A percentile compares a stretch with the other conserved stretches of the same genome.
Evolutionary conservation across 2,113 vertebrate genomes (phyloP).

Genomic region (Eurystomus gularis): DNA sequence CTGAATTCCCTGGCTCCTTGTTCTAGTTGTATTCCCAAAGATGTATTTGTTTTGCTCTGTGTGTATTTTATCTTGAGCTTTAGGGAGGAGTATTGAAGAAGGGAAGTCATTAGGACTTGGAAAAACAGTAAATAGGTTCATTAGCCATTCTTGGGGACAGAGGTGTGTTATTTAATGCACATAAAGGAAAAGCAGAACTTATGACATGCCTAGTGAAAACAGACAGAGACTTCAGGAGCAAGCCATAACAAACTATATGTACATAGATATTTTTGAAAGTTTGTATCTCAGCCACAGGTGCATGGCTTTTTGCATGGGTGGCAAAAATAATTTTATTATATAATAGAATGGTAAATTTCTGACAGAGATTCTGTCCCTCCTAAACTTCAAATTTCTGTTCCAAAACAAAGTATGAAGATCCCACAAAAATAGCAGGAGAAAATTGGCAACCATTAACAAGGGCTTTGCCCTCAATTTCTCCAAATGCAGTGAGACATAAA

Average conservation of each 20-base stretch:
- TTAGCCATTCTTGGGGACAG: not conserved
- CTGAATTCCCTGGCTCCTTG: not conserved
- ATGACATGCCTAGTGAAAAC: not conserved
- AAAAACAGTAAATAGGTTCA: not conserved
- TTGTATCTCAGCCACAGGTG: not conserved
- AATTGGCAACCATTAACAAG: not conserved
- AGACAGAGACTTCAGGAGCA: not conserved
- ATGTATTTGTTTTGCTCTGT: not conserved
- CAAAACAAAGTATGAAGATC: not conserved
- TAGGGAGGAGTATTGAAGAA: not conserved
- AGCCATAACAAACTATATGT: not conserved
- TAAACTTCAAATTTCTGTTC: not conserved
- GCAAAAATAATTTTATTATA: not conserved
- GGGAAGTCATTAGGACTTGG: not conserved
- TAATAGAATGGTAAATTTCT: not conserved
- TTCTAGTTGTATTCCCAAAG: not conserved
- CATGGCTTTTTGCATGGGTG: not conserved
- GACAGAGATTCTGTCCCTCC: not conserved
- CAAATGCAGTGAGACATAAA: not conserved
- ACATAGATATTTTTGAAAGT: not conserved
- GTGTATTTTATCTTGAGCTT: not conserved
- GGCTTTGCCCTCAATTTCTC: not conserved
- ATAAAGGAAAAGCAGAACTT: not conserved
- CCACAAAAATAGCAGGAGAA: not conserved
- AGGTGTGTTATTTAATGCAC: not conserved